Percentiles rank a stretch among this genome's conserved stretches.
phyloP scores from a whole-genome alignment of 2,888 invertebrate genomes.

The Cerastoderma edule region DNA sequence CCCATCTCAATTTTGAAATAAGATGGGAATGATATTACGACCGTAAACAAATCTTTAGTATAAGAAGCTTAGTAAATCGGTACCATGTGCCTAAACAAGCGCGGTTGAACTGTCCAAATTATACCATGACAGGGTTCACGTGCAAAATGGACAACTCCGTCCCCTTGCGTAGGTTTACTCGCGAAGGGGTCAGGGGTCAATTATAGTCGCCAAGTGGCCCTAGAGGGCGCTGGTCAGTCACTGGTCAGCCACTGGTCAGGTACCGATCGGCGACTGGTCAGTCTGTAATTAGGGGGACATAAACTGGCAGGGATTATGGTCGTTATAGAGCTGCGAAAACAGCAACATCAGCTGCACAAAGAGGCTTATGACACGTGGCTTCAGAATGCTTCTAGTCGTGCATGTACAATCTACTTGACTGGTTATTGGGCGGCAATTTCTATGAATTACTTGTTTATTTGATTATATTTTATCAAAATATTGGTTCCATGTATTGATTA shows the following conservation, averaged over 20 bases:
- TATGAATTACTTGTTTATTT: too few relatives aligned
- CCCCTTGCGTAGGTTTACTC: constrained; percentile 40
- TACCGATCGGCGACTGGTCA: constrained; percentile 37
- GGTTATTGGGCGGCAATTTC: too few relatives aligned
- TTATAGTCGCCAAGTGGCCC: constrained; percentile 30
- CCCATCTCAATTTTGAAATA: too few relatives aligned
- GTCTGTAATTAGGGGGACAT: constrained; percentile 8
- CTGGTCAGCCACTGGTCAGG: too few relatives aligned
- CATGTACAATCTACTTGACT: too few relatives aligned
- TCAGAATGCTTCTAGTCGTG: too few relatives aligned
- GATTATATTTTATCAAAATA: too few relatives aligned
- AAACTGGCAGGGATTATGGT: constrained; percentile 17
- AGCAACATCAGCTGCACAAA: neutral
- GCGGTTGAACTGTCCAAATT: too few relatives aligned
- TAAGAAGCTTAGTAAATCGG: constrained; percentile 27
- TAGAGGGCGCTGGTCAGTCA: too few relatives aligned
- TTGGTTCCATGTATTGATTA: too few relatives aligned
- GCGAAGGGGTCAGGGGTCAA: constrained; percentile 50
- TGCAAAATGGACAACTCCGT: constrained; percentile 43
- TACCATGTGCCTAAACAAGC: constrained; percentile 44
- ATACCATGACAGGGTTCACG: constrained; percentile 49
- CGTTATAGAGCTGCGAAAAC: neutral
- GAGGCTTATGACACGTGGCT: too few relatives aligned
- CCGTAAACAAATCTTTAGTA: constrained; percentile 40
- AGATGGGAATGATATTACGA: constrained; percentile 22